Conservation (phyloP, 2,888 invertebrate species). For the Ectemnius lituratus region DNA sequence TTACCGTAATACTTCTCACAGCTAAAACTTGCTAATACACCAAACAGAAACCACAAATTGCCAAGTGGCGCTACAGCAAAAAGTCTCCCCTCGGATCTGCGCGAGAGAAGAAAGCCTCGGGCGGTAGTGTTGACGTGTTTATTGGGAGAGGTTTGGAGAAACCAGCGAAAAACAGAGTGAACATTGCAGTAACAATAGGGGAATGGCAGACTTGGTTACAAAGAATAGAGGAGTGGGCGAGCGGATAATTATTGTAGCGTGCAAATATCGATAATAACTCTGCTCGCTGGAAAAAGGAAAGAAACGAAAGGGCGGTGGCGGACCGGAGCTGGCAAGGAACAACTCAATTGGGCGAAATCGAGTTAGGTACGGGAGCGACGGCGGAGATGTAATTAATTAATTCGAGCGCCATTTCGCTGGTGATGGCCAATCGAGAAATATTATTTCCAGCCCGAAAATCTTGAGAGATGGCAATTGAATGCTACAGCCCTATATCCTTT, state of each 20-base stretch:
- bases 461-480: no score
- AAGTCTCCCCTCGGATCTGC: no score
- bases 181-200: conserved; percentile 16
- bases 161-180: conserved; percentile 8
- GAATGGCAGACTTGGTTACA: background rate
- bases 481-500: no score
- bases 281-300: conserved; percentile 44
- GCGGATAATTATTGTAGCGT: conserved; percentile 72
- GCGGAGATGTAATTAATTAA: conserved; percentile 75
- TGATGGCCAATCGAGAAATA: conserved; percentile 68
- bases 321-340: conserved; percentile 59
- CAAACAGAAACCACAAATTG: no score
- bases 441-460: conserved; percentile 51
- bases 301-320: conserved; percentile 39
- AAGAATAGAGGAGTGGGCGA: conserved; percentile 22
- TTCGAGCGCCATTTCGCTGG: conserved; percentile 71
- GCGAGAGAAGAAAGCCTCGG: no score
- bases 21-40: background rate
- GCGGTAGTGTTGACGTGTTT: no score
- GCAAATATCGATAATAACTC: conserved; percentile 70
- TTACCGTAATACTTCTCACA: no score
- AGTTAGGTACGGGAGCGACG: conserved; percentile 68
- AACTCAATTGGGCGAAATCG: conserved; percentile 74
- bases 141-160: no score
- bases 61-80: no score